Percentiles rank a stretch among this genome's conserved stretches.
Conservation (phyloP, 2,888 invertebrate species). For the Melinaea menophilus region DNA sequence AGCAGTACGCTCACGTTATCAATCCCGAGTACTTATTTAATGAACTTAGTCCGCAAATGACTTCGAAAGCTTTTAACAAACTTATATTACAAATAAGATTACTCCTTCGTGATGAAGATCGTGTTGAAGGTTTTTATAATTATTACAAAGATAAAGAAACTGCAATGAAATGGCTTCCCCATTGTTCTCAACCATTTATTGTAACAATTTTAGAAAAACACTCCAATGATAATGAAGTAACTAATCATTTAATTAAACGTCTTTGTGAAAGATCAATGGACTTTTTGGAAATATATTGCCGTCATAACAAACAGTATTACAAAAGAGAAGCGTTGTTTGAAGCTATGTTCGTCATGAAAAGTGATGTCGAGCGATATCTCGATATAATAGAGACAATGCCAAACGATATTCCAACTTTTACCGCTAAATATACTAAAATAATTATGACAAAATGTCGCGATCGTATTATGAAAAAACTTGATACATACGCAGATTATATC, state of each 20-base stretch:
- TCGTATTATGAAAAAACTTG: slow-evolving; percentile 47
- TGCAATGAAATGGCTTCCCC: slow-evolving; percentile 55
- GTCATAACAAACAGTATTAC: slow-evolving; percentile 33
- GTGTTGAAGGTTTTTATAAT: slow-evolving; percentile 57
- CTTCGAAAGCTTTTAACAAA: slow-evolving; percentile 50
- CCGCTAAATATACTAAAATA: slow-evolving; percentile 42
- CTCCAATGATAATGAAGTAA: slow-evolving; percentile 26
- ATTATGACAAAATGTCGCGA: slow-evolving; percentile 49
- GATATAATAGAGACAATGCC: slow-evolving; percentile 39
- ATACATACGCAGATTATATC: slow-evolving; percentile 41
- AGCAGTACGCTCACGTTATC: slow-evolving; percentile 51
- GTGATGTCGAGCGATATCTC: slow-evolving; percentile 45
- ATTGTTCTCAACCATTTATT: slow-evolving; percentile 53
- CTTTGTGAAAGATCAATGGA: slow-evolving; percentile 48
- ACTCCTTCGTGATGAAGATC: slow-evolving; percentile 47
- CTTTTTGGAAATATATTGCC: slow-evolving; percentile 38
- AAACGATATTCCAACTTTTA: slow-evolving; percentile 35
- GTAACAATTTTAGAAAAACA: slow-evolving; percentile 43
- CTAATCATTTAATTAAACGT: slow-evolving; percentile 38
- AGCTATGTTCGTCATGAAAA: slow-evolving; percentile 44
- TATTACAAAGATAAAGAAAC: slow-evolving; percentile 41
- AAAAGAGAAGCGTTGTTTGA: slow-evolving; percentile 32
- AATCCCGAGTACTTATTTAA: slow-evolving; percentile 54
- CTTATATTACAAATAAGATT: slow-evolving; percentile 52
- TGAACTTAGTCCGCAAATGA: slow-evolving; percentile 53